These are phyloP conservation scores for Lasioglossum lativentre DNA, from an alignment of 2,888 invertebrate genomes.

Conservation along the genomic window DNA sequence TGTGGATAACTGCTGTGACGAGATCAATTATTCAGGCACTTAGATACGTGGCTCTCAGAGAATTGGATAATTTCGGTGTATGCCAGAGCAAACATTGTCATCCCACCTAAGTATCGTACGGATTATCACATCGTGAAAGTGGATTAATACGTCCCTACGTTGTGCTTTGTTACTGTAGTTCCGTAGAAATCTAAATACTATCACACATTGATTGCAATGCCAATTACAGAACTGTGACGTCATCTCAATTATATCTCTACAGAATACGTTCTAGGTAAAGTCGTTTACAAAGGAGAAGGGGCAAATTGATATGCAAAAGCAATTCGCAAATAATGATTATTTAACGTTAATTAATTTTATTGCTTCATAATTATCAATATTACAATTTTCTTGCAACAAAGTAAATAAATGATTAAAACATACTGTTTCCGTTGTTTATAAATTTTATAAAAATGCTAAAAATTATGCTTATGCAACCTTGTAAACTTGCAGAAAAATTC, in stretches of 20 bases:
- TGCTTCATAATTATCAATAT: neutral
- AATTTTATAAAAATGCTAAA: neutral
- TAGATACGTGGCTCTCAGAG: slow-evolving; percentile 13
- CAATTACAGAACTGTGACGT: neutral
- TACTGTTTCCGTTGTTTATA: neutral
- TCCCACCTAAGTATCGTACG: slow-evolving; percentile 1
- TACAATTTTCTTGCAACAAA: neutral
- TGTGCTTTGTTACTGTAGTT: neutral
- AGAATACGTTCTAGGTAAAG: neutral
- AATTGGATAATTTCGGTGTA: slow-evolving; percentile 27
- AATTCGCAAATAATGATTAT: no score
- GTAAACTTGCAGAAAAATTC: neutral
- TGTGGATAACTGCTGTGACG: slow-evolving; percentile 31
- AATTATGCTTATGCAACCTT: neutral
- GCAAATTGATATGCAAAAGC: neutral
- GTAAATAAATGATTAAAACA: neutral
- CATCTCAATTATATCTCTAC: neutral
- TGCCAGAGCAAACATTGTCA: neutral
- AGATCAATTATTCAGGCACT: slow-evolving; percentile 50
- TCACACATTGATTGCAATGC: neutral
- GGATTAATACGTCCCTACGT: neutral
- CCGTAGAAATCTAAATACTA: neutral
- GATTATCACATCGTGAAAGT: neutral
- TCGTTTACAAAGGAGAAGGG: neutral
- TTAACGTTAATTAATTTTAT: no score